A percentile compares a stretch with the other conserved stretches of the same genome.
Evolutionary conservation across 2,797 vertebrate genomes (phyloP).

Genomic region (Thamnophis elegans): DNA sequence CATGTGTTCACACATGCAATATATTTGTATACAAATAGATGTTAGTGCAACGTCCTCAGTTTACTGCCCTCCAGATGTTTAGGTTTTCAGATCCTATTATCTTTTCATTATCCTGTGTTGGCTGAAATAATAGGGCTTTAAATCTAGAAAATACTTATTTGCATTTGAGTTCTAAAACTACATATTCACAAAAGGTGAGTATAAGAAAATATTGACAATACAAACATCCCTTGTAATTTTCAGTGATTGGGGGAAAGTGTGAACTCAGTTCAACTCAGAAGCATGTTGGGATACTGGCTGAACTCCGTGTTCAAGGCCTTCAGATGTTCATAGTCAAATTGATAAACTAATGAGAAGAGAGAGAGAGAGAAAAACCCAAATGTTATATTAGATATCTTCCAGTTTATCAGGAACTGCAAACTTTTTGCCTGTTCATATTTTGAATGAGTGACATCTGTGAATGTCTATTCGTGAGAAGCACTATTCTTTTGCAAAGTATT

Average conservation of each 20-base stretch:
- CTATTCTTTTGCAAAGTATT: not conserved
- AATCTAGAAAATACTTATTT: not conserved
- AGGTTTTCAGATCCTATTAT: not conserved
- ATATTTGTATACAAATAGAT: constrained; percentile 3
- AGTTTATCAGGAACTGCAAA: not conserved
- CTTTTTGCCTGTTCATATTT: not conserved
- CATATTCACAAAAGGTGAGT: not conserved
- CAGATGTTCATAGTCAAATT: constrained; percentile 72
- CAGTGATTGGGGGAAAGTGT: not conserved
- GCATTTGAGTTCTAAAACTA: not conserved
- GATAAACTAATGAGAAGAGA: constrained; percentile 64
- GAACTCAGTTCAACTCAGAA: not conserved
- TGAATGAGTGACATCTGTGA: not conserved
- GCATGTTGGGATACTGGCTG: not conserved
- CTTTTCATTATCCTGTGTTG: not conserved
- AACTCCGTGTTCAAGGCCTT: constrained; percentile 36
- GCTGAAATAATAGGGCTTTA: not conserved
- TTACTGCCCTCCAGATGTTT: not conserved
- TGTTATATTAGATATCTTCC: constrained; percentile 19
- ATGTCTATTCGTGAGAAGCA: not conserved
- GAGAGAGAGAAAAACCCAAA: constrained; percentile 1
- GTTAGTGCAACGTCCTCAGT: not conserved
- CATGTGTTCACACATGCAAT: not conserved
- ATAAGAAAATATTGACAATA: not conserved
- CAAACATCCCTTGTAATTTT: not conserved